Evolutionary conservation across 2,888 invertebrate genomes (phyloP).

Genomic region (Phalera bucephala): DNA sequence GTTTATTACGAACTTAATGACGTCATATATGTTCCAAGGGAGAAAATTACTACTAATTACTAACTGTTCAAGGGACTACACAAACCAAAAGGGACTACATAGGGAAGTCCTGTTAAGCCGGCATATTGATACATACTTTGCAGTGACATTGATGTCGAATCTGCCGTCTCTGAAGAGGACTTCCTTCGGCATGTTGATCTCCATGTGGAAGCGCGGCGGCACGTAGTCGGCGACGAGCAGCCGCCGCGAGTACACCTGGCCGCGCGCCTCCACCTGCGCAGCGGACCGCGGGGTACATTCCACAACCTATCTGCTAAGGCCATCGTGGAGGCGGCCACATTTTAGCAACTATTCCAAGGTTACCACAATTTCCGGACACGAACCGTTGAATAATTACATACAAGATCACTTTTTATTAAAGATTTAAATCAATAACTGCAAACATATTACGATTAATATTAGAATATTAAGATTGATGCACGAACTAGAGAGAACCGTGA

Average conservation of each 20-base stretch:
- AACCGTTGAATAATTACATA: constrained; percentile 5
- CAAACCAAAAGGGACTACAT: too few species aligned
- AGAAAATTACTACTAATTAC: too few species aligned
- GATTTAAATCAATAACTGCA: too few species aligned
- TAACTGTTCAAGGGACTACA: too few species aligned
- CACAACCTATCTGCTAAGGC: constrained; percentile 30
- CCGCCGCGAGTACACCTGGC: constrained; percentile 86
- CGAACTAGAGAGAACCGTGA: too few species aligned
- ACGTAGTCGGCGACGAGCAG: constrained; percentile 95
- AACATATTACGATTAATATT: too few species aligned
- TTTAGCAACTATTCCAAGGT: constrained; percentile 23
- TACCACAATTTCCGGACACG: constrained; percentile 25
- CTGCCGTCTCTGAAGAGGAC: constrained; percentile 91
- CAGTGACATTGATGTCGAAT: constrained; percentile 90
- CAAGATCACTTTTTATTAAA: too few species aligned
- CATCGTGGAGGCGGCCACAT: constrained; percentile 24
- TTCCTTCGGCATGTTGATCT: constrained; percentile 91
- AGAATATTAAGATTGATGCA: too few species aligned
- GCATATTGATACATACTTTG: too few species aligned
- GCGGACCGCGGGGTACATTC: neutral
- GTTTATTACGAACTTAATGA: too few species aligned
- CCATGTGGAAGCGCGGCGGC: constrained; percentile 96
- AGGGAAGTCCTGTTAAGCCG: too few species aligned
- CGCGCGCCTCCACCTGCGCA: constrained; percentile 65
- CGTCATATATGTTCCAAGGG: too few species aligned